Evolutionary conservation across 2,888 invertebrate genomes (phyloP).

Genomic region (Sarcophaga subvicina): DNA sequence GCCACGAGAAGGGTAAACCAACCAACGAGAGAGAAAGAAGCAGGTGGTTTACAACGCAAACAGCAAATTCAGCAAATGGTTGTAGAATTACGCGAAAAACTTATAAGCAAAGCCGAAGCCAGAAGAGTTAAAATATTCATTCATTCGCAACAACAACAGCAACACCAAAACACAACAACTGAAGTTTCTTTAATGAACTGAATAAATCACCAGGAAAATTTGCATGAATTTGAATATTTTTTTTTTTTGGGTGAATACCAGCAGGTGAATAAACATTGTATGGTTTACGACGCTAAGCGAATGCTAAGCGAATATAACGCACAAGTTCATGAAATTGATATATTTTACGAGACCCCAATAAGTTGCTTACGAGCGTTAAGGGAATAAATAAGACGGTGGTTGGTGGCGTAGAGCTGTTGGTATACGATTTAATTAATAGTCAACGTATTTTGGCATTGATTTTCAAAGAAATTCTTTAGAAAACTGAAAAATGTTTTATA

Average conservation of each 20-base stretch:
- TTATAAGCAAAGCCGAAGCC: too few relatives aligned
- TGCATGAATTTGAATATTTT: slow-evolving; percentile 42
- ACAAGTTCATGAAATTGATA: neutral
- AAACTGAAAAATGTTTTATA: too few relatives aligned
- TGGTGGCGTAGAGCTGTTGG: neutral
- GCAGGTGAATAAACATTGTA: neutral
- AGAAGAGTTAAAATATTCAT: too few relatives aligned
- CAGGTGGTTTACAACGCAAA: neutral
- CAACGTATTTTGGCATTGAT: neutral
- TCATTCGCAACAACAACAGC: too few relatives aligned
- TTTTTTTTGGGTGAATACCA: neutral
- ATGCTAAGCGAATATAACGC: neutral
- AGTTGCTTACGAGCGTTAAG: neutral
- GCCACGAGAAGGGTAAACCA: neutral
- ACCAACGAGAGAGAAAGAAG: too few relatives aligned
- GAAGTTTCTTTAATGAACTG: slow-evolving; percentile 39
- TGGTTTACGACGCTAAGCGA: too few relatives aligned
- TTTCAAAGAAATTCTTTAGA: neutral
- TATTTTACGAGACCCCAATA: neutral
- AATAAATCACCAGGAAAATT: slow-evolving; percentile 44
- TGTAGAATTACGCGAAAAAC: too few relatives aligned
- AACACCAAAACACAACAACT: neutral
- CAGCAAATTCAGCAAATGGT: too few relatives aligned
- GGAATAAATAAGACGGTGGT: neutral
- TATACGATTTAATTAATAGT: neutral